Evolutionary conservation across 1,140 invertebrate species (phyloP), one percentile per base, ranked within the genome.

Genomic region (Stenopsyche tienmushanensis): DNA sequence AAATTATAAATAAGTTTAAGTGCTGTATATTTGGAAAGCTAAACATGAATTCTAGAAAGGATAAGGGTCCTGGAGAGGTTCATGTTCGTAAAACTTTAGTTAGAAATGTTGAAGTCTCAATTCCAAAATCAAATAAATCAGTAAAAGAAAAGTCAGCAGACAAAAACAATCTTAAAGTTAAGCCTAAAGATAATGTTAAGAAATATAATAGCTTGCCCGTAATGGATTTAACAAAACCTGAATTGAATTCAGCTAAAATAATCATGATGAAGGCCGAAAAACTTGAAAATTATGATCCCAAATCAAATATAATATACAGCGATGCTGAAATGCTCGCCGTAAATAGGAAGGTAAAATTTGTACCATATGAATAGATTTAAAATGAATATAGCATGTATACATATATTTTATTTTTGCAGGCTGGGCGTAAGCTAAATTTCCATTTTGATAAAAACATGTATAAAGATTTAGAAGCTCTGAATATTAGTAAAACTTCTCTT

Each of bases 401-500:
- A 21, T 50, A 29, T 34, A 25, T 54, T 15, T 29, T 24, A 24
- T 54, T 54, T 54, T 55, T 5, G 2, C 45, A 70, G 79, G 68
- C 79, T 54, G 77, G 77, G 54, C 79, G 79, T 58, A 77, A 75
- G 57, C 62, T 80, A 20, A 81, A 81, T 71, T 79, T 79, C 63
- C 78, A 80, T 63, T 75, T 79, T 44, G 78, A 80, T 71, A 77
- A 81, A 39, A 77, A 71, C 69, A 77, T 81, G 47, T 81, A 79
- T 62, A 78, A 77, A 65, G 77, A 81, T 53, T 70, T 81, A 44
- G 76, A 80, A 2, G 78, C 78, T 71, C 55, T 80, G n/a, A 81
- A 81, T 72, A 70, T 73, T n/a, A 73, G 72, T 66, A 64, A 75
- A 20, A n/a, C n/a, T n/a, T n/a, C n/a, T n/a, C n/a, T n/a, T n/a